Evolutionary conservation across 2,113 vertebrate species (phyloP).

Genomic region (Catharus minimus): DNA sequence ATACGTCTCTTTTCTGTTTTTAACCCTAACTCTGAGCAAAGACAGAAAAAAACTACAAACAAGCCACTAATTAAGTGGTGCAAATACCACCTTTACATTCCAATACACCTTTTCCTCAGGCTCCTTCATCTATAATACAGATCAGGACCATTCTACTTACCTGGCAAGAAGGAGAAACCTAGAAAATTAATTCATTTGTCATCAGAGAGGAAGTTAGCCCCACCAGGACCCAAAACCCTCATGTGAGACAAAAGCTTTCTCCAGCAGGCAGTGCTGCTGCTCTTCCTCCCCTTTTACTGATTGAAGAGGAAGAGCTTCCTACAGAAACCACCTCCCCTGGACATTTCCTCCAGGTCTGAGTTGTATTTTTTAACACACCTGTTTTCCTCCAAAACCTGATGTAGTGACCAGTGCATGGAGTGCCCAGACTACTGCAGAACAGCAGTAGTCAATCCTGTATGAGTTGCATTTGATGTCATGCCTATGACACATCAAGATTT

Average conservation of each 20-base stretch:
- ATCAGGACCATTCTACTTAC: not conserved
- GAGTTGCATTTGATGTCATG: not conserved
- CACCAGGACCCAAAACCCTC: rapidly evolving
- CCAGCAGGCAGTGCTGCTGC: not conserved
- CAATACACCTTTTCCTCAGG: not conserved
- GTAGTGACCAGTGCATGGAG: not conserved
- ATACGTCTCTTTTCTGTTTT: too few relatives aligned
- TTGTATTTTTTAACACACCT: not conserved
- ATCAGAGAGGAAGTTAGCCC: not conserved
- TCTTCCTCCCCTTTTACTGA: not conserved
- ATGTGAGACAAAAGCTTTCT: not conserved
- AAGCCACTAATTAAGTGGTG: too few relatives aligned
- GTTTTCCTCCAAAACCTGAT: not conserved
- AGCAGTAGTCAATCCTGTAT: not conserved
- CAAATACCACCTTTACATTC: too few relatives aligned
- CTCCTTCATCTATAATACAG: not conserved
- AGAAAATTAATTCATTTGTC: not conserved
- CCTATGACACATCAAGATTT: not conserved
- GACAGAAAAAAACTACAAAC: too few relatives aligned
- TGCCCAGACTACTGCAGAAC: not conserved
- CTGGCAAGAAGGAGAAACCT: not conserved
- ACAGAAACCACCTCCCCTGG: not conserved
- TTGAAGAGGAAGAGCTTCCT: not conserved
- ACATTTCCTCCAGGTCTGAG: not conserved
- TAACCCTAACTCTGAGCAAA: too few relatives aligned